These are phyloP conservation scores for Oryzias sinensis DNA, from an alignment of 2,797 vertebrate genomes.

Conservation along the genomic window DNA sequence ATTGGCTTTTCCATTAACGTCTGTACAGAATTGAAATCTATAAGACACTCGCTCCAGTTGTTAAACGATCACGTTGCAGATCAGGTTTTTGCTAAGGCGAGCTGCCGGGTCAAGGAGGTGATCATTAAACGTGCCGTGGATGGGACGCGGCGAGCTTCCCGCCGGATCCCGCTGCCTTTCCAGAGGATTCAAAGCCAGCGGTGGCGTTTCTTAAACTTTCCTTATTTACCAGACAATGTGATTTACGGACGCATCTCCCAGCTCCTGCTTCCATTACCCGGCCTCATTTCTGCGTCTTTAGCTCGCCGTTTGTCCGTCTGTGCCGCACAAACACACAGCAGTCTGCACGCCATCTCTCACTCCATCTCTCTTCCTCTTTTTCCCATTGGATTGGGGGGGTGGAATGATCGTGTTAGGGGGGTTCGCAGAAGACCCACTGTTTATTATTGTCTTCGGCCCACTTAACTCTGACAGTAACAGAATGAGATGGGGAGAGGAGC, in stretches of 20 bases:
- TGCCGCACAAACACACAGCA: conserved; percentile 14
- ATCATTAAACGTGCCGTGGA: not conserved
- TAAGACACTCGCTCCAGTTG: conserved; percentile 8
- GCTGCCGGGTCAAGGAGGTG: conserved; percentile 9
- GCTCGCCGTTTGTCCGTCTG: conserved; percentile 36
- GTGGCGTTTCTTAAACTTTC: conserved; percentile 6
- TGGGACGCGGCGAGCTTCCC: not conserved
- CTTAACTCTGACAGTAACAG: conserved; percentile 82
- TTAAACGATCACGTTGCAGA: conserved; percentile 16
- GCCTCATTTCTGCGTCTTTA: conserved; percentile 44
- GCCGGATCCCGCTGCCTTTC: not conserved
- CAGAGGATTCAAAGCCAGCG: conserved; percentile 8
- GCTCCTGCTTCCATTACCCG: conserved; percentile 45
- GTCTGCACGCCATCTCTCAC: conserved; percentile 50
- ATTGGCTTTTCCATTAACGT: conserved; percentile 24
- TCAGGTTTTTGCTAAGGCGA: conserved; percentile 13
- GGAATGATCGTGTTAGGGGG: conserved; percentile 72
- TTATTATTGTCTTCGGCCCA: conserved; percentile 82
- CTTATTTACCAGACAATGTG: conserved; percentile 31
- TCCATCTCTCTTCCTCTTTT: conserved; percentile 64
- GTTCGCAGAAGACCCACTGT: conserved; percentile 79
- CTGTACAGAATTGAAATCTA: conserved; percentile 16
- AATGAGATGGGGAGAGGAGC: conserved; percentile 79
- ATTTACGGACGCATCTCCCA: conserved; percentile 27
- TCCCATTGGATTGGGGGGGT: conserved; percentile 57